A percentile compares a stretch with the other conserved stretches of the same genome.
phyloP scores from a whole-genome alignment of 2,888 invertebrate genomes.

The Mesochorus sp. region DNA sequence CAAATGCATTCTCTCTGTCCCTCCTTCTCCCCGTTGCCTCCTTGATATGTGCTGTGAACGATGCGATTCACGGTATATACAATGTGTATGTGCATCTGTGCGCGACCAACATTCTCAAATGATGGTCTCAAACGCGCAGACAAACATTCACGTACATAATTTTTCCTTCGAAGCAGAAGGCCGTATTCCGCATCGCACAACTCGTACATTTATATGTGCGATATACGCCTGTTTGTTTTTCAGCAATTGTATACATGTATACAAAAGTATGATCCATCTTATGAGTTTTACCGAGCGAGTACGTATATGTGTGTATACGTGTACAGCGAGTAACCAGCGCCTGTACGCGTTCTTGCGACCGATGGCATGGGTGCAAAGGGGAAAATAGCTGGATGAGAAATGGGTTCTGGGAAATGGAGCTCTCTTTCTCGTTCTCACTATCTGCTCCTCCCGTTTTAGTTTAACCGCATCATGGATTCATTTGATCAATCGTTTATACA shows the following conservation, averaged over 20 bases:
- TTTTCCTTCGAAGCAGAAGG: neutral
- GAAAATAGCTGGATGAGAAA: slow-evolving; percentile 55
- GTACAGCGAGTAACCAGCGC: neutral
- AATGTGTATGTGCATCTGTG: slow-evolving; percentile 59
- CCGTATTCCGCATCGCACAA: neutral
- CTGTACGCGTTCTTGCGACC: slow-evolving; percentile 26
- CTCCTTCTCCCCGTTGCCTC: slow-evolving; percentile 4
- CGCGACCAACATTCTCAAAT: slow-evolving; percentile 52
- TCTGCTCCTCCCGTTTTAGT: slow-evolving; percentile 23
- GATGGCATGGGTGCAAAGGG: slow-evolving; percentile 41
- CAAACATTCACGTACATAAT: neutral
- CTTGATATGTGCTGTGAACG: slow-evolving; percentile 54
- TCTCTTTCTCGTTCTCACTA: slow-evolving; percentile 16
- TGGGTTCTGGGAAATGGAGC: slow-evolving; percentile 50
- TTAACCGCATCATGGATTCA: neutral
- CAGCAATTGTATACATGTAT: neutral
- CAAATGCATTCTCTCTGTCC: slow-evolving; percentile 25
- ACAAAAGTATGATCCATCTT: neutral
- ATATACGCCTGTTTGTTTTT: neutral
- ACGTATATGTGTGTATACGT: neutral
- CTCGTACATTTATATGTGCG: neutral
- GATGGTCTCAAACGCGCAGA: neutral
- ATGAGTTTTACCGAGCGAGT: slow-evolving; percentile 8
- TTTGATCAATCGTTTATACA: slow-evolving; percentile 14
- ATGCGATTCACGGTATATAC: slow-evolving; percentile 56